Evolutionary conservation across 2,113 vertebrate species (phyloP).

Genomic region (Furnarius figulus): DNA sequence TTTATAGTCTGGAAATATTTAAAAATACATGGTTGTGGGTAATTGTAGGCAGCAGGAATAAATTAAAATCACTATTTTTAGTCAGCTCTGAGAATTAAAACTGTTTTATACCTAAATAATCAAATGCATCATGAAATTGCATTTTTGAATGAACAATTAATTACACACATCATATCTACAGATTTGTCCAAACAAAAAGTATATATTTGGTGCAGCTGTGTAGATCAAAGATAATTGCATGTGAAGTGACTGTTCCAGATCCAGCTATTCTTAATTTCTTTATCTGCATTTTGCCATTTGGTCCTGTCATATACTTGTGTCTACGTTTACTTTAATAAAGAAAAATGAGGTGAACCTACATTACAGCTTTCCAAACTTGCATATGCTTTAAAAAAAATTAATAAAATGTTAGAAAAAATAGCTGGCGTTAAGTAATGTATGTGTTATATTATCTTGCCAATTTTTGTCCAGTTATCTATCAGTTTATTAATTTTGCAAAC

Average conservation of each 20-base stretch:
- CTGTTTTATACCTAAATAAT: conserved; percentile 78
- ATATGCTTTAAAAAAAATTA: background rate
- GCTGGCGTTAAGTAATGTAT: background rate
- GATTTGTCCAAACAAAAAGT: conserved; percentile 69
- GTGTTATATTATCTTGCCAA: background rate
- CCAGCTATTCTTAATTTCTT: background rate
- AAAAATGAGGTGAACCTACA: background rate
- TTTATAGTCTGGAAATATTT: conserved; percentile 90
- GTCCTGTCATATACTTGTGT: background rate
- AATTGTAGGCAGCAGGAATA: conserved; percentile 88
- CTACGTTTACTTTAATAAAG: background rate
- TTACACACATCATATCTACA: conserved; percentile 73
- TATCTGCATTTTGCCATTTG: background rate
- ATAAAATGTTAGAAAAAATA: background rate
- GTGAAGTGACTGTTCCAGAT: conserved; percentile 5
- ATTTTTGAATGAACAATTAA: conserved; percentile 77
- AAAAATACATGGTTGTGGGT: conserved; percentile 88
- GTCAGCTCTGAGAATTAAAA: conserved; percentile 74
- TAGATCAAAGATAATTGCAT: conserved; percentile 30
- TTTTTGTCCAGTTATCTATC: conserved; percentile 13
- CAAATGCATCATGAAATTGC: conserved; percentile 70
- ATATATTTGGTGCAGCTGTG: conserved; percentile 61
- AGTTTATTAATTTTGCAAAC: conserved; percentile 23
- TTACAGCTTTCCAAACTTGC: background rate
- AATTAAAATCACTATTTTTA: conserved; percentile 87